Evolutionary conservation across 2,113 vertebrate genomes (phyloP), one percentile per base, ranked within the genome.

Genomic region (Labeo rohita): DNA sequence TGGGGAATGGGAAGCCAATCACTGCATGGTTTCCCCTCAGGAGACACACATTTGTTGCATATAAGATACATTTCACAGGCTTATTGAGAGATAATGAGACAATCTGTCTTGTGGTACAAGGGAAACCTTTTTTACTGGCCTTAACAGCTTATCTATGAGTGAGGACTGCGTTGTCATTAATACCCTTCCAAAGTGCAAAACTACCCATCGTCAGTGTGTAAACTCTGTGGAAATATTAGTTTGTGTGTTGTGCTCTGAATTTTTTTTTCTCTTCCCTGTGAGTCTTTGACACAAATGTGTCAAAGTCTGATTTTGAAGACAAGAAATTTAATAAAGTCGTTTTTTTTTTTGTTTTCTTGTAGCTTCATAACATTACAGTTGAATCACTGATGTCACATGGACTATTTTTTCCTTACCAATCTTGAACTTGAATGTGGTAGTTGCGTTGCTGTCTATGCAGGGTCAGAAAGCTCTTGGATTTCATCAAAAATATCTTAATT

Each of bases 41-140:
- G 77, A 21, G 66, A 87, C 70, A 59, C 45, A 56, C 68, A 79
- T 63, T 78, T 89, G 87, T 85, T 83, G 43, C 68, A 59, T 86
- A 90, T 90, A 86, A 93, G 86, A 85, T 84, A 28, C 75, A 85
- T 73, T 83, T 75, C 59, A 72, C 49, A 61, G 86, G 90, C 90
- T 93, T 88, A 89, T 83, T 90, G 82, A 84, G 78, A 68, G 83
- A 73, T 94, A 93, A 94, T 93, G 92, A 93, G 89, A 89, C 87
- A 63, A 92, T 94, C 92, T 90, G 89, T 94, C 92, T 93, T 87
- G 10, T 85, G 79, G 85, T n/a, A 49, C 79, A 88, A 89, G 68
- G 86, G 88, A 90, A 91, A 88, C 23, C 88, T 84, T 92, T 92
- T 91, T 93, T 88, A 91, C 84, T 84, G 81, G 87, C 85, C 88